Evolutionary conservation across 1,140 invertebrate species (phyloP).

Genomic region (Drosophila oshimai): DNA sequence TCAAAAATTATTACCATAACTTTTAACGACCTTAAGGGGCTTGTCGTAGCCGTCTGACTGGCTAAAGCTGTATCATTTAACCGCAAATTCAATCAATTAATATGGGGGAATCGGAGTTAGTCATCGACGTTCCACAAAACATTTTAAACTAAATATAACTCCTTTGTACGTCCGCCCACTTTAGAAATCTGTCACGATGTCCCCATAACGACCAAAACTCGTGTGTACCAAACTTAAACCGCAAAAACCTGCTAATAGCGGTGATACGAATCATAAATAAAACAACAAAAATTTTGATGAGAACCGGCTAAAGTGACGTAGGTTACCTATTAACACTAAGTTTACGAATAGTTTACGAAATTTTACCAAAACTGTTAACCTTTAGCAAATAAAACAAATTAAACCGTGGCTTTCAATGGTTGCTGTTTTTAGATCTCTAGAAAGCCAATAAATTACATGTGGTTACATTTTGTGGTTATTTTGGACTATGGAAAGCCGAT

Average conservation of each 20-base stretch:
- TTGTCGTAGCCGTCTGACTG: not conserved
- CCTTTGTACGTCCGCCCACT: constrained; percentile 48
- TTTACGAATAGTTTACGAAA: constrained; percentile 11
- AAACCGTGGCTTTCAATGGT: not conserved
- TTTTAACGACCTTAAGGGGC: constrained; percentile 5
- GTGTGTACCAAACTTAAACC: constrained; percentile 43
- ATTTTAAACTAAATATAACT: constrained; percentile 44
- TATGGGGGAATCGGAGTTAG: constrained; percentile 8
- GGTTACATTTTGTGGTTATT: not conserved
- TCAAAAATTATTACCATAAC: not conserved
- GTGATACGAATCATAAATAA: constrained; percentile 5
- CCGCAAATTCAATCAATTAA: constrained; percentile 14
- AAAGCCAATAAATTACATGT: too few relatives aligned
- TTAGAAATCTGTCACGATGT: constrained; percentile 55
- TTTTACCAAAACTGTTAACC: constrained; percentile 16
- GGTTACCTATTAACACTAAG: constrained; percentile 51
- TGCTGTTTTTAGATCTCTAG: not conserved
- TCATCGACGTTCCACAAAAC: constrained; percentile 27
- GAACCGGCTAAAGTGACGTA: constrained; percentile 58
- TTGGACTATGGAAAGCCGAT: not conserved
- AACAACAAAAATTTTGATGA: constrained; percentile 43
- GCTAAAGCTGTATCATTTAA: not conserved
- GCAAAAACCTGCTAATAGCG: constrained; percentile 57
- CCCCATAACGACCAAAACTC: constrained; percentile 8
- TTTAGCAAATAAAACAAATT: constrained; percentile 4